Conservation (phyloP, 2,888 invertebrate species). For the Acholoe squamosa region DNA sequence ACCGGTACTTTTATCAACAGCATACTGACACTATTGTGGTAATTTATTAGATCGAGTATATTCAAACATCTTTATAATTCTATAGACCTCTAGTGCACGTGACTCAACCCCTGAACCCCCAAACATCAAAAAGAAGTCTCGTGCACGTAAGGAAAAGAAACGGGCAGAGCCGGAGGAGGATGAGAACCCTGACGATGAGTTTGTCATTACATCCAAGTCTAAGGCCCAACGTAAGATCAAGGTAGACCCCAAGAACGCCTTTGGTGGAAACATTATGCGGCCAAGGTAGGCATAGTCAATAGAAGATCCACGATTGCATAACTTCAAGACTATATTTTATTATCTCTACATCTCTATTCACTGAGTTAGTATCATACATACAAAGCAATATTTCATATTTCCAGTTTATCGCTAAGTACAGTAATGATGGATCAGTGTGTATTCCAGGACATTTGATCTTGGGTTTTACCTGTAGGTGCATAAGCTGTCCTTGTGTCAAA, state of each 20-base stretch:
- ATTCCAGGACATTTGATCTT: too few relatives aligned
- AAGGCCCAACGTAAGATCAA: constrained; percentile 80
- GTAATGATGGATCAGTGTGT: too few relatives aligned
- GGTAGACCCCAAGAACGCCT: constrained; percentile 76
- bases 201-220: constrained; percentile 80
- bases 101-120: constrained; percentile 78
- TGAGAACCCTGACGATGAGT: constrained; percentile 75
- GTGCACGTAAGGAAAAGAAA: constrained; percentile 71
- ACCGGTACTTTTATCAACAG: too few relatives aligned
- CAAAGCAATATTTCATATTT: too few relatives aligned
- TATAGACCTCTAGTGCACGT: constrained; percentile 75
- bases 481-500: too few relatives aligned
- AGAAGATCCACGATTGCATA: too few relatives aligned
- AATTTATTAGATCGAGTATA: background rate
- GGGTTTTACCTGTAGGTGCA: too few relatives aligned
- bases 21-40: too few relatives aligned
- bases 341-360: too few relatives aligned
- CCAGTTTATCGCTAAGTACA: too few relatives aligned
- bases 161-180: constrained; percentile 74
- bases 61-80: background rate
- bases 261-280: constrained; percentile 78
- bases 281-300: constrained; percentile 73
- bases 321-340: too few relatives aligned
- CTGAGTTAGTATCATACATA: too few relatives aligned
- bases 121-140: constrained; percentile 70